Percentiles rank a stretch among this genome's conserved stretches.
Evolutionary conservation across 1,140 invertebrate genomes (phyloP).

Genomic region (Ostrea denselamellosa): DNA sequence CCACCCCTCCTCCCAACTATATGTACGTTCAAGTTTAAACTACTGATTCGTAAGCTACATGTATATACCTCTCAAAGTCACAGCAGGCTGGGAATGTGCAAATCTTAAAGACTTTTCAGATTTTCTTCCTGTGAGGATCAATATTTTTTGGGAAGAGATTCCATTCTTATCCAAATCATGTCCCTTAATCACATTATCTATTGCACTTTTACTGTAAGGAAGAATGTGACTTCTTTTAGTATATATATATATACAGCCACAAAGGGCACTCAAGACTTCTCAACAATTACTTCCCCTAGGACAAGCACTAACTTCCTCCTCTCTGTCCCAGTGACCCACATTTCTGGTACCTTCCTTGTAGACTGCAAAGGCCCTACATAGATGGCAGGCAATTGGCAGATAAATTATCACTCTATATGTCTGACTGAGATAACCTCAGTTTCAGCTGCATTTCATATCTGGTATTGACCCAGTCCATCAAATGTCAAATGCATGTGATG

Average conservation of each 20-base stretch:
- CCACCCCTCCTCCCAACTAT: no score
- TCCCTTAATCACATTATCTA: no score
- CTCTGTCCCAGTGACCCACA: constrained; percentile 1
- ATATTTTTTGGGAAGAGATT: no score
- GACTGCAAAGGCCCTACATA: neutral
- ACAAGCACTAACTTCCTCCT: neutral
- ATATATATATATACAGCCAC: neutral
- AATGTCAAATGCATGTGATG: neutral
- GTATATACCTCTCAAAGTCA: no score
- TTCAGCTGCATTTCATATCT: neutral
- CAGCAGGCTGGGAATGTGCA: no score
- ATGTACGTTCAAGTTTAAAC: no score
- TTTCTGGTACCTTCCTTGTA: neutral
- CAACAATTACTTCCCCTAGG: neutral
- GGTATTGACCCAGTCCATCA: neutral
- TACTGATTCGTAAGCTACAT: no score
- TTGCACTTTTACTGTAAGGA: neutral
- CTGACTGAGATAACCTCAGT: neutral
- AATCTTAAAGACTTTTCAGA: no score
- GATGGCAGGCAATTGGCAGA: neutral
- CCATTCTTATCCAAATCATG: no score
- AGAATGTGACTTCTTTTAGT: constrained; percentile 20
- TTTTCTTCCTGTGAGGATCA: no score
- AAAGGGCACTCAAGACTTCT: neutral
- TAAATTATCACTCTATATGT: neutral